phyloP scores from a whole-genome alignment of 2,888 invertebrate genomes.

The Diaphora mendica region DNA sequence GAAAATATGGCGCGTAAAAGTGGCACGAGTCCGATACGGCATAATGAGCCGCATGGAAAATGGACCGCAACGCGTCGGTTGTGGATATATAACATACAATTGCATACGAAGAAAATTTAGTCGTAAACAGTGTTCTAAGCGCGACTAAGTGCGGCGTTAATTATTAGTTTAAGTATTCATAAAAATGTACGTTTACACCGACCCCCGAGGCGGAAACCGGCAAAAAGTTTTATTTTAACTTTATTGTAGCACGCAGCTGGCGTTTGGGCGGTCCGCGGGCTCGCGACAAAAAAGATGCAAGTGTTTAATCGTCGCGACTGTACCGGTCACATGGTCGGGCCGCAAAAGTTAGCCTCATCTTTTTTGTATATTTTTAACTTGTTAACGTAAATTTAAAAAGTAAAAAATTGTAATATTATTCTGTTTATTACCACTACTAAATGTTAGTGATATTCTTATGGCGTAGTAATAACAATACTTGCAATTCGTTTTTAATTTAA shows the following conservation, averaged over 20 bases:
- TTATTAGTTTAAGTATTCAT: slow-evolving; percentile 81
- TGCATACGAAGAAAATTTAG: slow-evolving; percentile 69
- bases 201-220: slow-evolving; percentile 60
- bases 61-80: slow-evolving; percentile 65
- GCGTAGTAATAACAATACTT: background rate
- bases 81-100: slow-evolving; percentile 71
- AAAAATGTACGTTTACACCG: slow-evolving; percentile 65
- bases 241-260: slow-evolving; percentile 68
- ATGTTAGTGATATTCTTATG: background rate
- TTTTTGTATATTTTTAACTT: background rate
- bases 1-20: slow-evolving; percentile 64
- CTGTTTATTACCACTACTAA: background rate
- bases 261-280: slow-evolving; percentile 53
- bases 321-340: background rate
- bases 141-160: slow-evolving; percentile 75
- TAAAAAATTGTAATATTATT: background rate
- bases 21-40: slow-evolving; percentile 69
- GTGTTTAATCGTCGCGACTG: slow-evolving; percentile 7
- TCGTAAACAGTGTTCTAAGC: slow-evolving; percentile 75
- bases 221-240: slow-evolving; percentile 66
- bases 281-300: slow-evolving; percentile 31
- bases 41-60: slow-evolving; percentile 67
- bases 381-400: background rate
- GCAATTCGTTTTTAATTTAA: background rate
- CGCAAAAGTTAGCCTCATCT: background rate